These are phyloP conservation scores for Caenorhabditis panamensis DNA, from an alignment of 2,888 invertebrate species.

Conservation along the genomic window DNA sequence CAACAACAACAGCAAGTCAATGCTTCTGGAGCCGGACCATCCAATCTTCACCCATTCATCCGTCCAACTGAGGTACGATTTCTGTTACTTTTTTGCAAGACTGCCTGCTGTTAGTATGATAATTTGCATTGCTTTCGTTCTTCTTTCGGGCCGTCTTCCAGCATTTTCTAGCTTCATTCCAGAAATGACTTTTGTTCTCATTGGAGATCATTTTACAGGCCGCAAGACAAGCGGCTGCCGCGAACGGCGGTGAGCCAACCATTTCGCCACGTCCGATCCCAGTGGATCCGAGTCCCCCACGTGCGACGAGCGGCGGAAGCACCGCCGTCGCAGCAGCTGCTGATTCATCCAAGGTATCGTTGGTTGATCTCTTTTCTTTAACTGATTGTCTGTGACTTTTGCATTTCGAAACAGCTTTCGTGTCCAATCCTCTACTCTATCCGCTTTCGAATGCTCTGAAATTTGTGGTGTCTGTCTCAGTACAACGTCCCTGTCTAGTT, in stretches of 20 bases:
- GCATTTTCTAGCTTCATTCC: constrained; percentile 14
- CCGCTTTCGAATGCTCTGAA: background rate
- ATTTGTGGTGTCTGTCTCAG: constrained; percentile 7
- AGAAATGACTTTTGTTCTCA: constrained; percentile 20
- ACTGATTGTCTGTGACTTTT: background rate
- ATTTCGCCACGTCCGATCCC: constrained; percentile 75
- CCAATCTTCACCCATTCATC: constrained; percentile 59
- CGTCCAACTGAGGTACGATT: constrained; percentile 51
- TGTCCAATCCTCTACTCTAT: background rate
- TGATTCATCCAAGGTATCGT: constrained; percentile 28
- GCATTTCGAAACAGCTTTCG: background rate
- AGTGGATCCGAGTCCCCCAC: constrained; percentile 76
- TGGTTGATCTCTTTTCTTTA: background rate
- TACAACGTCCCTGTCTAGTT: background rate
- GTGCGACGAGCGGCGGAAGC: constrained; percentile 33
- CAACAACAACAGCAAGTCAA: constrained; percentile 57
- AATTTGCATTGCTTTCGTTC: background rate
- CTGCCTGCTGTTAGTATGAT: background rate
- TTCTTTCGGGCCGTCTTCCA: constrained; percentile 2
- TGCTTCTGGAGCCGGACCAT: constrained; percentile 26
- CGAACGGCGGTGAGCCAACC: constrained; percentile 58
- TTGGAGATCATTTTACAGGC: constrained; percentile 29
- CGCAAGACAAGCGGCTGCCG: constrained; percentile 55
- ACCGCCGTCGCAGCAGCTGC: constrained; percentile 27
- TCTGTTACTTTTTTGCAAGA: background rate